Conservation (phyloP, 2,113 vertebrate species). For the Nothobranchius furzeri region DNA sequence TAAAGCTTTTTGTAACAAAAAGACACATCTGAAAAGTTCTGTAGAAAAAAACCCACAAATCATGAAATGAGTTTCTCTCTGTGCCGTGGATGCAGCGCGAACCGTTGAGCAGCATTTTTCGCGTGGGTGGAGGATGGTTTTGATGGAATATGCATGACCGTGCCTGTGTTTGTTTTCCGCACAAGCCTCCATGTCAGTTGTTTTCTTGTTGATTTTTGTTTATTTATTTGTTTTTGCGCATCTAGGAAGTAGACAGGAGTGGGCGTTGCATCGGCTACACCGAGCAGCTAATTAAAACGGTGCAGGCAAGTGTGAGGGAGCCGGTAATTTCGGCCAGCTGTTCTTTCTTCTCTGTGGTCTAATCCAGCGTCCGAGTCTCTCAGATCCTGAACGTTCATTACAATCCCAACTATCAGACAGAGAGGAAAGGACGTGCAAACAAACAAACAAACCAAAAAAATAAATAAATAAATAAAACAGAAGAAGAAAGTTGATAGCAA, state of each 20-base stretch:
- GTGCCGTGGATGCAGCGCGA: slow-evolving; percentile 34
- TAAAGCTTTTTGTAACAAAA: no score
- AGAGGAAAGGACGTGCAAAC: background rate
- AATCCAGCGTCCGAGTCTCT: slow-evolving; percentile 42
- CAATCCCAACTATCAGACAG: slow-evolving; percentile 24
- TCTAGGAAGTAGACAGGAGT: slow-evolving; percentile 10
- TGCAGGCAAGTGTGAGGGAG: slow-evolving; percentile 46
- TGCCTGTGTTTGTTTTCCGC: slow-evolving; percentile 5
- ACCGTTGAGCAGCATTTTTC: slow-evolving; percentile 23
- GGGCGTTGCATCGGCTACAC: slow-evolving; percentile 20
- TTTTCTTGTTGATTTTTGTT: background rate
- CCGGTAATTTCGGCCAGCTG: slow-evolving; percentile 62
- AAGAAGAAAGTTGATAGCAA: slow-evolving; percentile 33
- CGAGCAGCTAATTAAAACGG: slow-evolving; percentile 60
- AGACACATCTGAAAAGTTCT: slow-evolving; percentile 4
- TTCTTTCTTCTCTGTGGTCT: slow-evolving; percentile 47
- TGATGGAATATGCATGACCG: slow-evolving; percentile 43
- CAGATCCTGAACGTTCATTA: slow-evolving; percentile 42
- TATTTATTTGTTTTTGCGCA: background rate
- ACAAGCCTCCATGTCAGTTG: slow-evolving; percentile 5
- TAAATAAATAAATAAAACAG: slow-evolving; percentile 14
- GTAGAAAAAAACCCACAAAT: slow-evolving; percentile 44
- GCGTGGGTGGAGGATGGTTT: slow-evolving; percentile 26
- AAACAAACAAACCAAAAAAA: background rate
- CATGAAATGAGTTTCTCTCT: slow-evolving; percentile 44